Conservation (phyloP, 2,797 vertebrate genomes). For the Remorina albescens region DNA sequence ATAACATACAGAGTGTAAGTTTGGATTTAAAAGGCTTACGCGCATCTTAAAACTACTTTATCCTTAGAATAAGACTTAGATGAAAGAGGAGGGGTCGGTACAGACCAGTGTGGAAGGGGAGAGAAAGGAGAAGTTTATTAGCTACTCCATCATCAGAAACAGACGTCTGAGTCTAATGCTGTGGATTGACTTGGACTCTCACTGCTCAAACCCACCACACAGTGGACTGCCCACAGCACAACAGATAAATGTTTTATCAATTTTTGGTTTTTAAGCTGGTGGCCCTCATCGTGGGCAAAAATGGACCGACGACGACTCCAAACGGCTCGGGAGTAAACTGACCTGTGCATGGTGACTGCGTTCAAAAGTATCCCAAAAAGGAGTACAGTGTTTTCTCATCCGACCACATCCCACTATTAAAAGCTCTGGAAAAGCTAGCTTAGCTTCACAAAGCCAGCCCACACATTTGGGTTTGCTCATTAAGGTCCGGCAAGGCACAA, state of each 20-base stretch:
- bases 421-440: background rate
- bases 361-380: background rate
- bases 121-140: background rate
- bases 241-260: background rate
- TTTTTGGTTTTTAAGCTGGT: background rate
- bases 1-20: background rate
- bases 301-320: background rate
- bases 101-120: background rate
- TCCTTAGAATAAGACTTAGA: background rate
- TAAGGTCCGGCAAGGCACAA: constrained; percentile 13
- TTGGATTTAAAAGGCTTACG: background rate
- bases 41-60: background rate
- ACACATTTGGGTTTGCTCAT: constrained; percentile 24
- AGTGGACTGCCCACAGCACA: background rate
- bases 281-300: background rate
- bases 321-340: background rate
- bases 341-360: background rate
- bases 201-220: background rate
- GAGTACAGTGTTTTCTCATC: background rate
- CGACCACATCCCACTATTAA: background rate
- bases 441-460: constrained; percentile 8
- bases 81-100: background rate
- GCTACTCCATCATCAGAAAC: constrained; percentile 1
- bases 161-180: background rate
- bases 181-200: background rate